phyloP scores from a whole-genome alignment of 1,140 invertebrate genomes.

The Drosophila obscura region DNA sequence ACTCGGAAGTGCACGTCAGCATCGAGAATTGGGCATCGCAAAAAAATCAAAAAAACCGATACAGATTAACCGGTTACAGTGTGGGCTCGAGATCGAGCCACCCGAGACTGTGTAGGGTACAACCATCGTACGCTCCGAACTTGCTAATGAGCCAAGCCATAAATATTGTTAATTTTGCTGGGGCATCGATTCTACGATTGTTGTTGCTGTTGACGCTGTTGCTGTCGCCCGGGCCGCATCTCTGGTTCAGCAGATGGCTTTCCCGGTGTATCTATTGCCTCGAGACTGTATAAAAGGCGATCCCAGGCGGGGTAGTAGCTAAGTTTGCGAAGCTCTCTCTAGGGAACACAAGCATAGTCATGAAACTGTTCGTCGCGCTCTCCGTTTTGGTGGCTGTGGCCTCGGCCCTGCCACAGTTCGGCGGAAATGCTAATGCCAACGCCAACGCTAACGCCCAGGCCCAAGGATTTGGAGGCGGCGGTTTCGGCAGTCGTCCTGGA shows the following conservation, averaged over 20 bases:
- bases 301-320: conserved; percentile 8
- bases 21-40: too few species aligned
- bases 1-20: too few species aligned
- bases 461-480: too few species aligned
- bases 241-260: conserved; percentile 3
- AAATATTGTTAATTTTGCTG: conserved; percentile 32
- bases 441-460: too few species aligned
- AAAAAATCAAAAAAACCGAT: not conserved
- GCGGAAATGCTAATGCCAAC: too few species aligned
- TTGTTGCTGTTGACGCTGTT: conserved; percentile 1
- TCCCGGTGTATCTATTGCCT: not conserved
- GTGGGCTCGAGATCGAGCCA: conserved; percentile 6
- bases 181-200: not conserved
- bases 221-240: conserved; percentile 17
- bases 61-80: conserved; percentile 39
- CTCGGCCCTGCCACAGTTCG: conserved; percentile 41
- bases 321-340: conserved; percentile 40
- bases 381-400: conserved; percentile 47
- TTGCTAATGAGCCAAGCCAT: conserved; percentile 42
- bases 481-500: too few species aligned
- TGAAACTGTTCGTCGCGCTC: conserved; percentile 59
- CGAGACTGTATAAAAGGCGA: conserved; percentile 47
- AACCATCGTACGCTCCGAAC: conserved; percentile 26
- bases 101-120: conserved; percentile 15
- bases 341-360: conserved; percentile 28